Evolutionary conservation across 2,113 vertebrate species (phyloP).

Genomic region (Austrofundulus limnaeus): DNA sequence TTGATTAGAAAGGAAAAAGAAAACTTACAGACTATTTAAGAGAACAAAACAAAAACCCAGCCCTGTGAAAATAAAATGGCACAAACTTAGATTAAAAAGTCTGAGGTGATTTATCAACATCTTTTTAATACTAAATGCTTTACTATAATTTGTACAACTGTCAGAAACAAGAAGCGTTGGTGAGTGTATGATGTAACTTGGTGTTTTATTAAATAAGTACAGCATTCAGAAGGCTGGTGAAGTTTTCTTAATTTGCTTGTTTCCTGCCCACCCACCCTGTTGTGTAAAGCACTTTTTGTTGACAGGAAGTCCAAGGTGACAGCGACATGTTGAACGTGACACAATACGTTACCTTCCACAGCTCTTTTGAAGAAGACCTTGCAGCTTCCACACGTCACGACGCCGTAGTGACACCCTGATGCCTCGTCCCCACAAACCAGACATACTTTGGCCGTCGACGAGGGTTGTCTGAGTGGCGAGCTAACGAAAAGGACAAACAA

Average conservation of each 20-base stretch:
- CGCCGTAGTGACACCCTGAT: constrained; percentile 97
- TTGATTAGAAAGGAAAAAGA: too few species aligned
- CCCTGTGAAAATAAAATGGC: too few species aligned
- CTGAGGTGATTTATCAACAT: too few species aligned
- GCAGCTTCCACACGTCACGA: constrained; percentile 98
- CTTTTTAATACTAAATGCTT: too few species aligned
- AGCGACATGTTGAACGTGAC: background rate
- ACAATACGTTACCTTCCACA: constrained; percentile 87
- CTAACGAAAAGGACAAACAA: constrained; percentile 75
- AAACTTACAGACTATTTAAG: too few species aligned
- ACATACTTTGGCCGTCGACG: constrained; percentile 97
- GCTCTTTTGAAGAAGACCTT: constrained; percentile 99
- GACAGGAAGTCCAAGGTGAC: too few species aligned
- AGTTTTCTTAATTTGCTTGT: background rate
- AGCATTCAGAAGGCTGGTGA: background rate
- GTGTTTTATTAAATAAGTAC: background rate
- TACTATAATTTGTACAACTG: too few species aligned
- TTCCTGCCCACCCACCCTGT: background rate
- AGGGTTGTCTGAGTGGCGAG: constrained; percentile 91
- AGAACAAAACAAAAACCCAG: too few species aligned
- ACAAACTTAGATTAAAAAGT: too few species aligned
- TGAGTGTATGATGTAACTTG: background rate
- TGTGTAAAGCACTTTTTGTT: background rate
- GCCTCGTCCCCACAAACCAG: constrained; percentile 98
- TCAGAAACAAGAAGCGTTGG: too few species aligned